Base-by-base conservation (phyloP, 2,888 invertebrate genomes). In the Drosophila koepferae region DNA sequence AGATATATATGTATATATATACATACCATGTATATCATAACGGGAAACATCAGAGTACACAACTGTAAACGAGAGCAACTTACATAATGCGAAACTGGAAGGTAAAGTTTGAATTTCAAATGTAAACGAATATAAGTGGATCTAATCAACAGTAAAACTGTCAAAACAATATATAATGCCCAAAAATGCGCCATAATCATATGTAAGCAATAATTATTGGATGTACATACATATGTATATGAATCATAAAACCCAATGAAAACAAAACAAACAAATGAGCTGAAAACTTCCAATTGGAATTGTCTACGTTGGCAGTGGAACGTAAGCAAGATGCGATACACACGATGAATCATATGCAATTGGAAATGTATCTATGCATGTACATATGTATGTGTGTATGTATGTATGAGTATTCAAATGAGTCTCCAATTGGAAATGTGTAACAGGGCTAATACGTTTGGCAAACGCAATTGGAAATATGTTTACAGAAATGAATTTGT, bases 381-480 rank as follows among this genome's bases (percentile, higher is more conserved):
- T 23, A 4, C 4, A 4, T 23, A 4, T 23, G 23, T 23, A 4
- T 8, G 23, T 23, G 2, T 23, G 23, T 23, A 0, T 8, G 9
- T n/a, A 2, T 44, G 18, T 10, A 5, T 18, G 31, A 2, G 8
- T 20, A 6, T 20, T 20, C 3, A 2, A 16, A 8, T 16, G 28
- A 8, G 9, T 3, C 2, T 55, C 55, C 55, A 55, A 41, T 55
- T 55, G 55, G 41, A 41, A 18, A 41, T 28, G 2, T 38, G 40
- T 38, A 40, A 16, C 38, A 12, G 23, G 10, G 54, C 40, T 38
- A 41, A 55, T 23, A 1, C 0, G 20, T 8, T 20, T 1, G 9
- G 14, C 20, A 40, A 28, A 34, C 48, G 34, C 41, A 36, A 62
- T 23, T 63, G 46, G 38, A 64, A 56, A 20, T 56, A 12, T 51